Evolutionary conservation across 1,140 invertebrate genomes (phyloP), one percentile per base, ranked within the genome.

Genomic region (Drosophila kepulauana): DNA sequence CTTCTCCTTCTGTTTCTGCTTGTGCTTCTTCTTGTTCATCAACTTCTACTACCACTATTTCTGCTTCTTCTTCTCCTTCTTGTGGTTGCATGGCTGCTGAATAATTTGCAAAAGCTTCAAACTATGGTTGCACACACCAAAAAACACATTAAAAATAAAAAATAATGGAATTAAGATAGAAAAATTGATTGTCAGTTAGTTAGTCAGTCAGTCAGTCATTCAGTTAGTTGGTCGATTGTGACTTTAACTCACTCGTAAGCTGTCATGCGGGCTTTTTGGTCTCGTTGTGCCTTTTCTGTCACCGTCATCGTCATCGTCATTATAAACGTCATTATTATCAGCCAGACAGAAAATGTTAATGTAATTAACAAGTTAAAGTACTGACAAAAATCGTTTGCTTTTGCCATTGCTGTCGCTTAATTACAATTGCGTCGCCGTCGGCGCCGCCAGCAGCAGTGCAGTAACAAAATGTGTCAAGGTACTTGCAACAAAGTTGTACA

Each of bases 321-420:
- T 66, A 76, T 81, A n/a, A 28, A 28, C 62, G 33, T 28, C 74
- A 56, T 78, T 64, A 75, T 78, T 46, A 78, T 67, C 71, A 20
- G 49, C 67, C 67, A 67, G 51, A 28, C 51, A 54, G 20, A 25
- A 54, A 81, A 70, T 62, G 75, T 75, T 82, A 71, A 82, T 79
- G 79, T 76, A 82, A 82, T 82, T 82, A 82, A 82, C 81, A 82
- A 79, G 81, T 82, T 80, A 79, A 82, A 79, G 76, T 78, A 74
- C 79, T 82, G 71, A 82, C 79, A 82, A 82, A 81, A 75, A 81
- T 74, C 65, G 81, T 74, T 25, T 38, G 35, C 35, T 8, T 33
- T 33, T 8, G 74, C 65, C 59, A 58, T 81, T 73, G 69, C 57
- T 74, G 63, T 52, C 63, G 57, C 79, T 68, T 41, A 45, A 38